These are phyloP conservation scores for Battus philenor DNA, from an alignment of 1,140 invertebrate genomes.

Conservation along the genomic window DNA sequence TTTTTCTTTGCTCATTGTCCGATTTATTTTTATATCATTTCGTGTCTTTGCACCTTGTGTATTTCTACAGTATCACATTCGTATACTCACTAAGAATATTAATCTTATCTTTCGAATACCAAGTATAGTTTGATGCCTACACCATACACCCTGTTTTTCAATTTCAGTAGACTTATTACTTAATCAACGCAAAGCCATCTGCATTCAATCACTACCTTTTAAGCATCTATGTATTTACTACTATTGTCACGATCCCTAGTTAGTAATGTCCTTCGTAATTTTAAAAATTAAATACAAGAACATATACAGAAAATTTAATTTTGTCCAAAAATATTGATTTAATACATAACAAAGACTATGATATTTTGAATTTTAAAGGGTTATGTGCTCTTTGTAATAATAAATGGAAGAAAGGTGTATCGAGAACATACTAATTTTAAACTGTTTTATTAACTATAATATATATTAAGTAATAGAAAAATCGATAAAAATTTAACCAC, in stretches of 20 bases:
- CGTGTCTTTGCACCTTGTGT: no score
- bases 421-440: no score
- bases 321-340: neutral
- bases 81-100: no score
- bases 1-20: no score
- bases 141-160: constrained; percentile 46
- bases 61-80: constrained; percentile 8
- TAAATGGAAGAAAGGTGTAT: constrained; percentile 2
- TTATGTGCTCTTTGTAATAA: neutral
- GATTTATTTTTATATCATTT: no score
- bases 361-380: no score
- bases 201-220: constrained; percentile 49
- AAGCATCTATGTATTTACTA: constrained; percentile 65
- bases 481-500: no score
- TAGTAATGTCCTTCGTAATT: constrained; percentile 32
- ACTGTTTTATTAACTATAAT: no score
- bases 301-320: neutral
- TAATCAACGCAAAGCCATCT: constrained; percentile 53
- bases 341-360: no score
- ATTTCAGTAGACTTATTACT: constrained; percentile 38
- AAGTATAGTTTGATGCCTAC: constrained; percentile 51
- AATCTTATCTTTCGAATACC: constrained; percentile 25
- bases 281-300: neutral
- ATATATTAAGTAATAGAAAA: no score
- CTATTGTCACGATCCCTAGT: constrained; percentile 70